Percentiles rank a stretch among this genome's conserved stretches.
Evolutionary conservation across 2,113 vertebrate species (phyloP).

Genomic region (Ctenodactylus gundi): DNA sequence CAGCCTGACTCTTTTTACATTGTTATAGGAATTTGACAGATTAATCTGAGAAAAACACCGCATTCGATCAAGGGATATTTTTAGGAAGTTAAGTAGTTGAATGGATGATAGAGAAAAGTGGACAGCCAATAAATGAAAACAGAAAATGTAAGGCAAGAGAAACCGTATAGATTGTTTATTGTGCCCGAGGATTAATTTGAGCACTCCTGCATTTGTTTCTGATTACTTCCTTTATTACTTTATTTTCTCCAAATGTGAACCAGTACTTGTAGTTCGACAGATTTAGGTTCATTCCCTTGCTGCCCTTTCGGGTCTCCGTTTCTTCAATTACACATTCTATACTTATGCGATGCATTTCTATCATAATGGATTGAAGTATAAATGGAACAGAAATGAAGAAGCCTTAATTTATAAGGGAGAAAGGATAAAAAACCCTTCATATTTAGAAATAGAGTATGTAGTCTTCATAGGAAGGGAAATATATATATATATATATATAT

Average conservation of each 20-base stretch:
- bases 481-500: not conserved
- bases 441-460: not conserved
- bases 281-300: not conserved
- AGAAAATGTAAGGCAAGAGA: not conserved
- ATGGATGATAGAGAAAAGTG: not conserved
- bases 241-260: not conserved
- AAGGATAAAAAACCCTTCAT: not conserved
- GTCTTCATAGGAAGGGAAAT: not conserved
- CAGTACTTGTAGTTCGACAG: not conserved
- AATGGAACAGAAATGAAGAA: not conserved
- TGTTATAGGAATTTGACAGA: constrained; percentile 29
- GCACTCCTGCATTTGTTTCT: not conserved
- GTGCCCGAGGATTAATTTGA: not conserved
- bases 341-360: not conserved
- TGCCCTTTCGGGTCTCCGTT: not conserved
- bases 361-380: not conserved
- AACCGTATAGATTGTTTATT: not conserved
- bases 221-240: not conserved
- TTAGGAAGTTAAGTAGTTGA: not conserved
- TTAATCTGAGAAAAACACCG: constrained; percentile 37
- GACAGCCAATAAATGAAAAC: not conserved
- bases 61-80: not conserved
- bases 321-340: not conserved
- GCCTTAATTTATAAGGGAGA: not conserved
- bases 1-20: not conserved